Base-by-base conservation (phyloP, 2,113 vertebrate genomes). In the Podarcis cretensis region DNA sequence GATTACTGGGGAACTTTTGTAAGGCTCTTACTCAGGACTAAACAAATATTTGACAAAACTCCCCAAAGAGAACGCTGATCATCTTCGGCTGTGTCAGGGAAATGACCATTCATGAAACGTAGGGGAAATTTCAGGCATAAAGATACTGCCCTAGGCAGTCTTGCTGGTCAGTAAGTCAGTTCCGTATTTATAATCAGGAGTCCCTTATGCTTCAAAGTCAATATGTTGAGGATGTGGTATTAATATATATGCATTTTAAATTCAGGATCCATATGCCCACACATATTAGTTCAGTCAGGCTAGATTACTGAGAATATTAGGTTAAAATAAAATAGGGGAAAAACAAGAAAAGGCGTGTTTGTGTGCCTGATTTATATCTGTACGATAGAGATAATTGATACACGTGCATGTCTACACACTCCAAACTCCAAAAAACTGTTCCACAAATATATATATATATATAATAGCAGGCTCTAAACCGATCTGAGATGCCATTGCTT, bases 31-130 rank as follows among this genome's bases (percentile, higher is more conserved):
- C 57, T 80, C 89, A 91, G 84, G 91, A 86, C 84, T 89, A 89
- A 91, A 90, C 90, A 94, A 95, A 93, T 87, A 93, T 91, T 94
- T 92, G 86, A 79, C 86, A 81, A 93, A 95, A 94, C 90, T 86
- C 25, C 25, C 23, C 43, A 73, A 89, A 86, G 87, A 87, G 92
- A 82, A 32, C 89, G 89, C 89, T 93, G 91, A 91, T 91, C 84
- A 89, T 43, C 92, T 92, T 90, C n/a, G 57, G 75, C 76, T 88
- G 89, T 4, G 87, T 83, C 88, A 92, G 91, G 63, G 57, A 79
- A 25, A 30, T 81, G 65, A 73, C 77, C 77, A 16, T 81, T 81
- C 48, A 21, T 73, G 85, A 91, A 81, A 84, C 92, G 78, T 18
- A 13, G 27, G 57, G 68, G 77, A 40, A 9, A 27, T 18, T 92